Conservation (phyloP, 2,113 vertebrate species). For the Megaceryle torquata region DNA sequence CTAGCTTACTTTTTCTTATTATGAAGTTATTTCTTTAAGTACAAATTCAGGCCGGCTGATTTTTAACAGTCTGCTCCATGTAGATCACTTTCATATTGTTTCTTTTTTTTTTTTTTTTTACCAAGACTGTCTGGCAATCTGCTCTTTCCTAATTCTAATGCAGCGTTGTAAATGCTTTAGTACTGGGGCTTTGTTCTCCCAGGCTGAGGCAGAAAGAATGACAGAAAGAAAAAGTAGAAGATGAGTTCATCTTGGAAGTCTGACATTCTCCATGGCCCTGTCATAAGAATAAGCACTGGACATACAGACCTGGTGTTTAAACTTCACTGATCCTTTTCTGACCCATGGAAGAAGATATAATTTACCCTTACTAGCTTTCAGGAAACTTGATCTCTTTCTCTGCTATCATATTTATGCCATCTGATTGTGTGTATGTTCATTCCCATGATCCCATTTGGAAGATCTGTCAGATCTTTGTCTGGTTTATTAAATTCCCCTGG, state of each 20-base stretch:
- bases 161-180: background rate
- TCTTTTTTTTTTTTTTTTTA: background rate
- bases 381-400: background rate
- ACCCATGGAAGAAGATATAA: background rate
- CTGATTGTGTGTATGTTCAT: background rate
- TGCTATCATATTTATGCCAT: background rate
- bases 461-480: background rate
- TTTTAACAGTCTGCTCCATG: conserved; percentile 21
- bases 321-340: background rate
- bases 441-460: background rate
- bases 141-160: conserved; percentile 28
- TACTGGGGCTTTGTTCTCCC: background rate
- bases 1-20: background rate
- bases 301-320: background rate
- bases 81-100: background rate
- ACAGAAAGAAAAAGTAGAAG: background rate
- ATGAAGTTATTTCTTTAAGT: background rate
- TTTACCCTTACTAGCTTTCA: background rate
- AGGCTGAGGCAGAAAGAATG: background rate
- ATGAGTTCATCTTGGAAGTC: background rate
- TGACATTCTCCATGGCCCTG: background rate
- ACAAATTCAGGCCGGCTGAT: conserved; percentile 8
- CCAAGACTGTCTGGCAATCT: background rate
- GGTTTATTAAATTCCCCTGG: background rate
- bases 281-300: background rate